A percentile compares a stretch with the other conserved stretches of the same genome.
Evolutionary conservation across 2,797 vertebrate species (phyloP).

Genomic region (Neosalanx taihuensis): DNA sequence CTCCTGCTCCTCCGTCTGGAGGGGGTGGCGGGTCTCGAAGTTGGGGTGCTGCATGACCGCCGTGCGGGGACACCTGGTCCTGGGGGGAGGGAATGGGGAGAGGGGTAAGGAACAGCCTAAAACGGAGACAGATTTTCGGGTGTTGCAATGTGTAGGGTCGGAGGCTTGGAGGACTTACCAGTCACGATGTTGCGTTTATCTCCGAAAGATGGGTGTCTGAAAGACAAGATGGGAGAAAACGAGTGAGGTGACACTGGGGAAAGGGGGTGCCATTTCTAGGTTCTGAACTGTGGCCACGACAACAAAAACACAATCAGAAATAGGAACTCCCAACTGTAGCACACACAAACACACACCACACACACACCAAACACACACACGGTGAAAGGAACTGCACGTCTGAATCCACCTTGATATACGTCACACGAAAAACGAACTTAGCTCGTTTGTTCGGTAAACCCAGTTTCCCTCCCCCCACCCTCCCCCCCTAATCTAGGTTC

Average conservation of each 20-base stretch:
- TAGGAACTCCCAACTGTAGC: neutral
- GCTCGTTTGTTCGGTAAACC: constrained; percentile 32
- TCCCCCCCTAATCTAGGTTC: constrained; percentile 49
- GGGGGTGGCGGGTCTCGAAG: constrained; percentile 88
- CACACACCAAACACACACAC: constrained; percentile 2
- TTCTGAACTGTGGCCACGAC: neutral
- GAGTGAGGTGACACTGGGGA: neutral
- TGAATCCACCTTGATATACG: neutral
- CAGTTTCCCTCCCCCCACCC: neutral
- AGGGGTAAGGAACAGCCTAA: too few species aligned
- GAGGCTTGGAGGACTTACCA: constrained; percentile 48
- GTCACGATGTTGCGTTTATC: constrained; percentile 53
- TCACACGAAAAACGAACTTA: constrained; percentile 27
- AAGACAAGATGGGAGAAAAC: constrained; percentile 3
- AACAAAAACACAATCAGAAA: neutral
- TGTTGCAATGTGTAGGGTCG: too few species aligned
- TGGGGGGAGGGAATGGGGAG: constrained; percentile 10
- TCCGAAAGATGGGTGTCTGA: constrained; percentile 46
- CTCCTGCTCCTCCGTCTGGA: constrained; percentile 95
- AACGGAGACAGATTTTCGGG: neutral
- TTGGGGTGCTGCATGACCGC: constrained; percentile 88
- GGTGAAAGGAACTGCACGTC: neutral
- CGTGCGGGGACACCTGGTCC: constrained; percentile 39
- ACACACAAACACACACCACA: neutral
- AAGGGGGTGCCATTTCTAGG: neutral